Evolutionary conservation across 2,113 vertebrate genomes (phyloP).

Genomic region (Dicerorhinus sumatrensis): DNA sequence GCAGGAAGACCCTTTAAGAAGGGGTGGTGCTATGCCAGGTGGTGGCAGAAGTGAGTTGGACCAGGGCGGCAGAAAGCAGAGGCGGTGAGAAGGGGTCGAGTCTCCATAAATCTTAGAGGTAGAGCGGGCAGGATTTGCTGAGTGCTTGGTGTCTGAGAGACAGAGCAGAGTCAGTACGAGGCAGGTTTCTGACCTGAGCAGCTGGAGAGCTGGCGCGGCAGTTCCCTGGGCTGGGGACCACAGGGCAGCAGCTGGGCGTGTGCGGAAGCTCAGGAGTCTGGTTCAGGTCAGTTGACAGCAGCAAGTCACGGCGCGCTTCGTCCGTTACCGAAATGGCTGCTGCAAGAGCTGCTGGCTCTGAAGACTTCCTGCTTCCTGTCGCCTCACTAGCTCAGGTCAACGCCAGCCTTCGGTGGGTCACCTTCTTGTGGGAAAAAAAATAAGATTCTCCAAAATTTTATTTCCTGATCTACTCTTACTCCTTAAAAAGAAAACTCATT

Average conservation of each 20-base stretch:
- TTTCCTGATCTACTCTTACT: background rate
- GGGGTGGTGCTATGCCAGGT: background rate
- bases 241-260: rapidly evolving
- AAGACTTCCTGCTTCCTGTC: background rate
- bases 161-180: background rate
- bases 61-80: background rate
- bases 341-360: background rate
- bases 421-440: background rate
- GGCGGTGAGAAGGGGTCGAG: background rate
- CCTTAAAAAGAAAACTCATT: background rate
- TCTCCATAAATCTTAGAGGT: background rate
- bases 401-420: background rate
- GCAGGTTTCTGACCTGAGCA: background rate
- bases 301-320: background rate
- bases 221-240: background rate
- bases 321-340: background rate
- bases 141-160: background rate
- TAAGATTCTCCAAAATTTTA: background rate
- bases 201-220: background rate
- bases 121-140: background rate
- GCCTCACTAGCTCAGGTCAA: background rate
- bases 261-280: background rate
- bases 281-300: background rate
- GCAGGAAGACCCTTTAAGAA: background rate
- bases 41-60: background rate